Evolutionary conservation across 2,797 vertebrate species (phyloP), one percentile per base, ranked within the genome.

Genomic region (Acipenser oxyrinchus): DNA sequence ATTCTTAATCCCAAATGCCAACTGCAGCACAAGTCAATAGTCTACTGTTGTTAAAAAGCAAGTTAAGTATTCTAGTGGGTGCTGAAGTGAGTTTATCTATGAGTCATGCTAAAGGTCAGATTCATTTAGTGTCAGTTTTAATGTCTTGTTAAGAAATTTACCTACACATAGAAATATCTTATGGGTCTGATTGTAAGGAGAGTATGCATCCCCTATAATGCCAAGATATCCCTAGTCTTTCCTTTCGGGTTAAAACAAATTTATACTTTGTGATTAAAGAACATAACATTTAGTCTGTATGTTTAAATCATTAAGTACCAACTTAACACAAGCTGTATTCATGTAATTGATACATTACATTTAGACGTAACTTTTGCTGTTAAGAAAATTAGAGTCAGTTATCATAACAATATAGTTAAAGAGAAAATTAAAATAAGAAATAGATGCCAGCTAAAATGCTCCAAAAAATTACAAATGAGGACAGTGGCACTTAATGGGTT

Each of bases 41-140:
- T 71, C 73, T 60, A 73, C 76, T 69, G 37, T 52, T n/a, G 50
- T 60, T 51, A 4, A 9, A 12, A 72, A 65, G 75, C 70, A 73
- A 75, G 70, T 70, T 75, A 76, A 77, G 75, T 71, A 37, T 50
- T 18, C 15, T 67, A 63, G 55, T 48, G 64, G 72, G 10, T 57
- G 63, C 63, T 63, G 60, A 11, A 55, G 51, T 6, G 53, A 57
- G n/a, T 62, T 55, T 49, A 6, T 10, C 11, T 18, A 62, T 62
- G 60, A 62, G 10, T 62, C 48, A 10, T 62, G 7, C 60, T 23
- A 62, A 48, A 62, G 60, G 48, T 62, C 8, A 7, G 8, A 37
- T 18, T 62, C 6, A 23, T 58, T 58, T 58, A 58, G 1, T 58
- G 55, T 58, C 55, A 58, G 10, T 58, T 58, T 58, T 11, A 6